Base-by-base conservation (phyloP, 1,140 invertebrate species). In the Gryon sp. region DNA sequence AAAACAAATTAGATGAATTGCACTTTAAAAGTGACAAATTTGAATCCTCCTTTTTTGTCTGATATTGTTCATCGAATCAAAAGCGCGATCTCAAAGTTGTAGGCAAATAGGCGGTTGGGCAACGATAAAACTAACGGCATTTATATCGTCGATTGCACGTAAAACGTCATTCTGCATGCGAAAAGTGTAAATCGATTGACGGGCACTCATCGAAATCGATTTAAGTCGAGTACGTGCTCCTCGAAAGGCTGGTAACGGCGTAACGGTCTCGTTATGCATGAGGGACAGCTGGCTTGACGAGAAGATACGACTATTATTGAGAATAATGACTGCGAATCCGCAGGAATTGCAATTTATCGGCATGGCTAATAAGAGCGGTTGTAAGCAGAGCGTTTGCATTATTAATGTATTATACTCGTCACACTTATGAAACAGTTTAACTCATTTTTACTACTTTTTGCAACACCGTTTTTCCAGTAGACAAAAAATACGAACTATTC, bases 171-270 rank as follows among this genome's bases (percentile, higher is more conserved):
- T 72, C 20, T 32, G 68, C 57, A 72, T 72, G 68, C 68, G 48
- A 53, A 62, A 72, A 62, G 68, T 72, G 68, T 72, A 60, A 72
- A 60, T 72, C 68, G 55, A 60, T 72, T 62, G 68, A 72, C 68
- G 68, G 46, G 57, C 40, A 72, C 68, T 72, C 57, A 45, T 72
- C 55, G 55, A 53, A 62, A 72, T 72, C 68, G 68, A 72, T 72
- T 62, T 72, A 72, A 72, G 68, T 72, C 48, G 68, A 72, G 45
- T 62, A 62, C 68, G 68, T 62, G 68, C 68, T 60, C 38, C 48
- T 53, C 38, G 48, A 62, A 53, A 62, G 68, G 48, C 43, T 62
- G 68, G 68, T 60, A 62, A 60, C 52, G 52, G 52, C 50, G 50
- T 55, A 55, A 69, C 57, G 46, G 46, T 72, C 68, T 72, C 59